Base-by-base conservation (phyloP, 2,113 vertebrate species). In the Lycocorax pyrrhopterus region DNA sequence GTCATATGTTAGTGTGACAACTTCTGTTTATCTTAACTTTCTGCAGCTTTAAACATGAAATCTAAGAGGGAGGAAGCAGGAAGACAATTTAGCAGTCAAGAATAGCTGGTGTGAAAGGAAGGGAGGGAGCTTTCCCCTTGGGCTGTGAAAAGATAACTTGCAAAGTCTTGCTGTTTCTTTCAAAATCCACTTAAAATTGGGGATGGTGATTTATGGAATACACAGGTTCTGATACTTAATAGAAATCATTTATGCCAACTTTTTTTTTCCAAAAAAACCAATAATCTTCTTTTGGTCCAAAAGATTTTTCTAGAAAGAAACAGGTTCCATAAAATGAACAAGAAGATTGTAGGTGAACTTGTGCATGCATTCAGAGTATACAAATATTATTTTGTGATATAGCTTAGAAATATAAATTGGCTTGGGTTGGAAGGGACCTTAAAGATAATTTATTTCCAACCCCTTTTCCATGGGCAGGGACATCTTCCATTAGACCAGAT, bases 21-120 rank as follows among this genome's bases (percentile, higher is more conserved):
- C 84, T 94, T 72, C 67, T 96, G 96, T 96, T 95, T 93, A 92
- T 93, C 90, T 96, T 95, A 85, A 89, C 60, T 69, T 95, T 96
- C 74, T 91, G 92, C 55, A 81, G 72, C 73, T 94, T 95, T 95
- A 93, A 95, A 95, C 73, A 87, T 22, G 55, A 78, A 90, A 95
- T 95, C 93, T 93, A 94, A 94, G 88, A 77, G 89, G 88, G 95
- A 90, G 79, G 95, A 95, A 94, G 94, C 90, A 96, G 93, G 94
- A 97, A 97, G 93, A 93, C 78, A 97, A 92, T 84, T 92, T 83
- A 93, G 44, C 1, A 1, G 92, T 93, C 96, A 93, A 96, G 91
- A 96, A 97, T 97, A 96, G 92, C 87, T 96, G 81, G 95, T 88
- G 92, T 94, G 94, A 96, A 93, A 96, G 94, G 95, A 85, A 91